phyloP scores from a whole-genome alignment of 2,888 invertebrate genomes.

The Ferrisia virgata region DNA sequence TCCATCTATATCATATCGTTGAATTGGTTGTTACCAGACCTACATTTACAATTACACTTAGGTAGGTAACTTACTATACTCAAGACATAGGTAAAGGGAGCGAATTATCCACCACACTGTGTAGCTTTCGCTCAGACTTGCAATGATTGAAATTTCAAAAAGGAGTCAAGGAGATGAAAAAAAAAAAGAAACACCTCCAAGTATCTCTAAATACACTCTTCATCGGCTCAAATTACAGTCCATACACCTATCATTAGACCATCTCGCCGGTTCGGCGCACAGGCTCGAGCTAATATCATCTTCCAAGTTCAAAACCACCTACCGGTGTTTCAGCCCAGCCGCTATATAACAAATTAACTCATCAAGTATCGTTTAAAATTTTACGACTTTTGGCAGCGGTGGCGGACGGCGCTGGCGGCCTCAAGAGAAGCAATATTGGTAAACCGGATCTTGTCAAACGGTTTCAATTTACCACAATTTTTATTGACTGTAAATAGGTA shows the following conservation, averaged over 20 bases:
- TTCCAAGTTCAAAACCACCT: not conserved
- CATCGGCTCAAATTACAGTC: not conserved
- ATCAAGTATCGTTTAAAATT: conserved; percentile 29
- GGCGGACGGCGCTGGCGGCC: not conserved
- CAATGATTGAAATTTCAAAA: too few relatives aligned
- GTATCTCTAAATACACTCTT: too few relatives aligned
- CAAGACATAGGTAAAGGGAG: too few relatives aligned
- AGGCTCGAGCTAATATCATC: not conserved
- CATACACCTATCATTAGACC: not conserved
- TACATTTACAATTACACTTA: too few relatives aligned
- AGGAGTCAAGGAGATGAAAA: too few relatives aligned
- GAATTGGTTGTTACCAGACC: too few relatives aligned
- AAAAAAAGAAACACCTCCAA: too few relatives aligned
- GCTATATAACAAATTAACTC: conserved; percentile 31
- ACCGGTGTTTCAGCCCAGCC: not conserved
- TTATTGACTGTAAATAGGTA: not conserved
- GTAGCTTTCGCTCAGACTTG: too few relatives aligned
- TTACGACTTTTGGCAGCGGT: not conserved
- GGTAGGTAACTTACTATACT: too few relatives aligned
- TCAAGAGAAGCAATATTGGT: not conserved
- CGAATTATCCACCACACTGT: too few relatives aligned
- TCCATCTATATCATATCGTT: too few relatives aligned
- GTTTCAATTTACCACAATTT: conserved; percentile 25
- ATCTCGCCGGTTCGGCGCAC: not conserved
- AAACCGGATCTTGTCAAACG: conserved; percentile 1